Evolutionary conservation across 1,140 invertebrate species (phyloP).

Genomic region (Eriosoma lanigerum): DNA sequence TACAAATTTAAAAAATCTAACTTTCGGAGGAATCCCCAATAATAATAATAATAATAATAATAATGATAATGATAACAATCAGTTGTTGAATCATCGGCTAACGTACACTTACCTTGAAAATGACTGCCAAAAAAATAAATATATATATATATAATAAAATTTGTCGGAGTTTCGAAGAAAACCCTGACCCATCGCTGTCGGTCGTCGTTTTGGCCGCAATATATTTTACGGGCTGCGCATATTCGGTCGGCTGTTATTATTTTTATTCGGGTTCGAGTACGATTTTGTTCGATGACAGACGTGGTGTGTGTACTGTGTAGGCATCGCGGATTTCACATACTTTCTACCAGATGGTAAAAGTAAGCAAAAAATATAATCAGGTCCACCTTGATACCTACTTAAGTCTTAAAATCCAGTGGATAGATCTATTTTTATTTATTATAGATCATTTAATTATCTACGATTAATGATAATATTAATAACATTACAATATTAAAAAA

Average conservation of each 20-base stretch:
- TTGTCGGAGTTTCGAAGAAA: background rate
- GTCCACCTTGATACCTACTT: no score
- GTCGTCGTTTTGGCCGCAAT: background rate
- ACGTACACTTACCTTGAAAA: background rate
- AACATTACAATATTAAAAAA: no score
- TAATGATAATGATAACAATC: background rate
- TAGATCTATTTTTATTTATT: no score
- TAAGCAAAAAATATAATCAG: no score
- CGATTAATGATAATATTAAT: no score
- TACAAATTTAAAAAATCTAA: background rate
- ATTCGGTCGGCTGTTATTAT: conserved; percentile 1
- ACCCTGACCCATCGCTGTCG: conserved; percentile 7
- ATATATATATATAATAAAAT: background rate
- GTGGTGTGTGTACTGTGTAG: no score
- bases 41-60: background rate
- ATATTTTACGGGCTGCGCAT: background rate
- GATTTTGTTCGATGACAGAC: background rate
- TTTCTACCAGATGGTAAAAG: no score
- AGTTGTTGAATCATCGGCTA: background rate
- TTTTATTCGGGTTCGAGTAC: conserved; percentile 8
- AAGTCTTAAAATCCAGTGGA: no score
- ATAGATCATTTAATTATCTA: no score
- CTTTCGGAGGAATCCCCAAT: background rate
- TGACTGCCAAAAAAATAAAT: conserved; percentile 8
- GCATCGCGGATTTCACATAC: no score